Conservation (phyloP, 2,113 vertebrate species). For the Plestiodon gilberti region DNA sequence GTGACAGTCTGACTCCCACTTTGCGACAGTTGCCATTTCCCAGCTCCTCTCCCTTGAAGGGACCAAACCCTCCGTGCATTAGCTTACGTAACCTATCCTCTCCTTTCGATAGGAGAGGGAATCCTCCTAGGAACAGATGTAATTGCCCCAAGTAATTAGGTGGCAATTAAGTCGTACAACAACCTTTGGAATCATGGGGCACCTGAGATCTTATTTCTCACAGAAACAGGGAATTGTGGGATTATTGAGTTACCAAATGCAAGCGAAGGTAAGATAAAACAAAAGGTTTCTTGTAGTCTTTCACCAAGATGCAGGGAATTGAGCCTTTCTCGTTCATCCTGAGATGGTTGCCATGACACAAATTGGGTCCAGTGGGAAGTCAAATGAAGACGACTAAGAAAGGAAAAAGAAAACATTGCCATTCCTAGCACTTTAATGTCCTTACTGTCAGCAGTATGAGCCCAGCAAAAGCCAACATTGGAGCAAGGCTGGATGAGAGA, state of each 20-base stretch:
- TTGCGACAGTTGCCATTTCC: not conserved
- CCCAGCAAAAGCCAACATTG: not conserved
- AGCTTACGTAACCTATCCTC: not conserved
- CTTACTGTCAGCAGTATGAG: not conserved
- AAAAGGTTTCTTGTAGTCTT: not conserved
- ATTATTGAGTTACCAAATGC: not conserved
- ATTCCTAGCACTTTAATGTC: not conserved
- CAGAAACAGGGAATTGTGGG: not conserved
- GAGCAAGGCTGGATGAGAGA: not conserved
- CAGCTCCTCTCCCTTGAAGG: not conserved
- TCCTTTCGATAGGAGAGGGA: not conserved
- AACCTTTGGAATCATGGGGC: not conserved
- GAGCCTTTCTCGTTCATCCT: not conserved
- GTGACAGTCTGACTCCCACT: not conserved
- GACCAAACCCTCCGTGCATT: not conserved
- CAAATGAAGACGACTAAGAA: conserved; percentile 10
- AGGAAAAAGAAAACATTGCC: not conserved
- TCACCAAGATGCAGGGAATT: not conserved
- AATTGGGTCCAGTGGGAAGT: conserved; percentile 43
- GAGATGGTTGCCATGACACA: conserved; percentile 15
- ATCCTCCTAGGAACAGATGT: not conserved
- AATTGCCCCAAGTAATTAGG: not conserved
- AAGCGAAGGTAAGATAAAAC: conserved; percentile 10
- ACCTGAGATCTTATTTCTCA: no score
- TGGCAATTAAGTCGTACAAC: not conserved